Base-by-base conservation (phyloP, 2,113 vertebrate species). In the Nymphicus hollandicus region DNA sequence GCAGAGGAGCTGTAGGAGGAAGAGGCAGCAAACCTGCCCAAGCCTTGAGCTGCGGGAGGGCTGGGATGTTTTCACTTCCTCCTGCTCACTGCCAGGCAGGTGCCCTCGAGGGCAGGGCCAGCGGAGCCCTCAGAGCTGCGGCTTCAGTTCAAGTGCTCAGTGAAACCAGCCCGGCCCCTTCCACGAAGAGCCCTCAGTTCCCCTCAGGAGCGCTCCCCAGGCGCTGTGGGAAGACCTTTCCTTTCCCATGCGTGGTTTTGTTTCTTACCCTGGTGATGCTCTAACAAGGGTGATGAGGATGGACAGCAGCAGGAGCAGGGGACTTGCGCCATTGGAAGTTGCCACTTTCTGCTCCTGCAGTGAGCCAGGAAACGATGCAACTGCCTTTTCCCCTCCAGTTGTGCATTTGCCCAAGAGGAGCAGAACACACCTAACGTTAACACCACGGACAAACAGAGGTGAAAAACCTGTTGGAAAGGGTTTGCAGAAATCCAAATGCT, bases 391-490 rank as follows among this genome's bases (percentile, higher is more conserved):
- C 19, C 56, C 25, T 65, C 47, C 25, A 33, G 35, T 9, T 73
- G 52, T 35, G 50, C 33, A 17, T 24, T 72, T 53, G 44, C n/a
- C 22, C 1, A 2, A 58, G 37, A 58, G 47, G 41, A 55, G 37
- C 35, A 47, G 61, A 69, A 64, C 37, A 53, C 11, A 25, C 3
- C 17, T 37, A 2, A 4, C 23, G 35, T 35, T 22, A 19, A 33
- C 37, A 77, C 7, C 52, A 28, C 1, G 9, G 18, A 17, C 22
- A 79, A 24, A 15, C 1, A 4, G 0, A 27, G 28, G 17, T 29
- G 23, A 63, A 55, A 55, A 44, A 25, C 4, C 14, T 9, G 12
- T 8, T 23, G 43, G 35, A 56, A 64, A 55, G 16, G 8, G 33
- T 31, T 39, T 50, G 28, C 27, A 69, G 33, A 44, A 74, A 56